Base-by-base conservation (phyloP, 2,113 vertebrate genomes). In the Origma solitaria region DNA sequence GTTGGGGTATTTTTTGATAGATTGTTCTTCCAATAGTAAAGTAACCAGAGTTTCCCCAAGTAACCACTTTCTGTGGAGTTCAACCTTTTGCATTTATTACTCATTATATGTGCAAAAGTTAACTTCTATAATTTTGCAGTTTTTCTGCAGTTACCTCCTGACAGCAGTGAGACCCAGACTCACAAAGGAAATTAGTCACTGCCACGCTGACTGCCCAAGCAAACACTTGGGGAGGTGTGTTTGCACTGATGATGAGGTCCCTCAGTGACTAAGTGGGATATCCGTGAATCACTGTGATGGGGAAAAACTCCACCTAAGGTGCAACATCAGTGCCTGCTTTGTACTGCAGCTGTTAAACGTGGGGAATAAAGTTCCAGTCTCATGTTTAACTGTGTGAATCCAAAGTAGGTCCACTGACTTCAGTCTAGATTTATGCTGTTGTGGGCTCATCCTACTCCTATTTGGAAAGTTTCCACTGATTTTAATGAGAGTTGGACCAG, bases 151-250 rank as follows among this genome's bases (percentile, higher is more conserved):
- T 82, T 82, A 37, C 66, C 18, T 49, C 2, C 44, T 25, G 82
- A 45, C 15, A 83, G 40, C 57, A 79, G 25, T 8, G 54, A 89
- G 81, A 76, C 57, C 49, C 65, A 72, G 57, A 54, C 44, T 83
- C 68, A 71, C 33, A 75, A 28, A 94, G 95, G 82, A 96, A 81
- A 84, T 96, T 78, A 96, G 91, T 94, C 92, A 96, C n/a, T 71
- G 86, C 51, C 71, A 23, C 0, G 0, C 15, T 76, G 65, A 37
- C 19, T 90, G 71, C 68, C 80, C 80, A 17, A 77, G 82, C 64
- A 70, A 73, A 31, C 40, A 13, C 8, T 13, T 57, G 65, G 58
- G 50, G 66, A 83, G 73, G 33, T 47, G 27, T 15, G 17, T 18
- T 83, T 81, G 38, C 66, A 38, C 13, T 1, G 6, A 13, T 25